Evolutionary conservation across 2,113 vertebrate species (phyloP).

Genomic region (Aepyceros melampus): DNA sequence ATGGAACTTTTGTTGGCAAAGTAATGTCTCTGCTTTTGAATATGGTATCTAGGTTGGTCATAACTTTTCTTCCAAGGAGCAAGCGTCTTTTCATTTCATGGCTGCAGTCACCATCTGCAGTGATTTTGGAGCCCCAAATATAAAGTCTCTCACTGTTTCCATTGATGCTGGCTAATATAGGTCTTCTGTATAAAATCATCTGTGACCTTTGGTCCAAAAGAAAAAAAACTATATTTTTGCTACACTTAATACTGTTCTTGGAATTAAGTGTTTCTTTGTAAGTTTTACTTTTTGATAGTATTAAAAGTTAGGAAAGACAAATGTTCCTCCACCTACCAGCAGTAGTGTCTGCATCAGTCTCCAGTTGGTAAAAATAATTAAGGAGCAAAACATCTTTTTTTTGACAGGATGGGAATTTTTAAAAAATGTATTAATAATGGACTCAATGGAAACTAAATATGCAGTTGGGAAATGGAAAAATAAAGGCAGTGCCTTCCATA

Average conservation of each 20-base stretch:
- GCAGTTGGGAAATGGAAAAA: not conserved
- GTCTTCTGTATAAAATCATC: not conserved
- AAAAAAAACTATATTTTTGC: not conserved
- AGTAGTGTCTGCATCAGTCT: not conserved
- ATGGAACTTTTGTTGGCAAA: not conserved
- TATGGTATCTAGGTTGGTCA: not conserved
- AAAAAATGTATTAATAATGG: not conserved
- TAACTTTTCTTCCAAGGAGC: not conserved
- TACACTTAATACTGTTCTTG: not conserved
- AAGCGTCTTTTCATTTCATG: not conserved
- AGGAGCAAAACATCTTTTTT: not conserved
- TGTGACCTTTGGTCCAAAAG: not conserved
- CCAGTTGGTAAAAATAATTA: not conserved
- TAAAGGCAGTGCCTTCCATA: not conserved
- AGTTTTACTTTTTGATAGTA: conserved; percentile 4
- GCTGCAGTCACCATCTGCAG: not conserved
- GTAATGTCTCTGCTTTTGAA: not conserved
- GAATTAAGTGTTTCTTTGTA: not conserved
- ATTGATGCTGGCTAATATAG: not conserved
- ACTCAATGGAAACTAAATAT: not conserved
- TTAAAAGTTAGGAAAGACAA: not conserved
- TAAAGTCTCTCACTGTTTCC: not conserved
- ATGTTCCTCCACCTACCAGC: not conserved
- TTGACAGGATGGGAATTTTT: not conserved
- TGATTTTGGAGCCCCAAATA: not conserved